Percentiles rank a stretch among this genome's conserved stretches.
These are phyloP conservation scores for Phalangium opilio DNA, from an alignment of 2,888 invertebrate species.

Conservation along the genomic window DNA sequence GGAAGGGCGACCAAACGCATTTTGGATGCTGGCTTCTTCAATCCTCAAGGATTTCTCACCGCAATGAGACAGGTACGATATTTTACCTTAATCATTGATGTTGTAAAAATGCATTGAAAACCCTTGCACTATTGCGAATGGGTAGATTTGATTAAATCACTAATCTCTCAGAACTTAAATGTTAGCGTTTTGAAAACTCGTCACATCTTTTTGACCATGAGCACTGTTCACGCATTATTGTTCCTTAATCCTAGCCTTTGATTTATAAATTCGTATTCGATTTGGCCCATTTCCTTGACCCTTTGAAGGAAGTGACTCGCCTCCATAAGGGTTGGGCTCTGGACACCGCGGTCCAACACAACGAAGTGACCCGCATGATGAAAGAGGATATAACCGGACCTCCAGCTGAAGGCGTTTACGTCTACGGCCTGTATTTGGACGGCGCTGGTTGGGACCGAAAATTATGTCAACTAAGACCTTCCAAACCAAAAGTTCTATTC, in stretches of 20 bases:
- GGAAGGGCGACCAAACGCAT: slow-evolving; percentile 64
- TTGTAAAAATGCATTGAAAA: too few relatives aligned
- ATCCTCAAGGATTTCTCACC: slow-evolving; percentile 89
- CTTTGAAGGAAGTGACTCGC: slow-evolving; percentile 70
- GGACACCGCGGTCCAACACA: slow-evolving; percentile 87
- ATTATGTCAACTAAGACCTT: slow-evolving; percentile 75
- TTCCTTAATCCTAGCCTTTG: too few relatives aligned
- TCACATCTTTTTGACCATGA: too few relatives aligned
- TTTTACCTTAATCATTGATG: too few relatives aligned
- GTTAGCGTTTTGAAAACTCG: too few relatives aligned
- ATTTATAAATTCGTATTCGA: too few relatives aligned
- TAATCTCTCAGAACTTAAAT: too few relatives aligned
- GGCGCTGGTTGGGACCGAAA: slow-evolving; percentile 80
- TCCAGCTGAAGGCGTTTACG: slow-evolving; percentile 59
- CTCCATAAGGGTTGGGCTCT: slow-evolving; percentile 95
- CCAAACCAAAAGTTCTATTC: slow-evolving; percentile 72
- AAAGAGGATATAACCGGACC: slow-evolving; percentile 80
- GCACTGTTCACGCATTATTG: too few relatives aligned
- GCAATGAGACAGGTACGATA: slow-evolving; percentile 81
- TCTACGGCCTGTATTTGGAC: slow-evolving; percentile 70
- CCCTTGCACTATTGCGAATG: too few relatives aligned
- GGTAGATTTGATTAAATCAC: too few relatives aligned
- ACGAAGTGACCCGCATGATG: slow-evolving; percentile 67
- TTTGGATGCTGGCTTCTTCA: slow-evolving; percentile 99
- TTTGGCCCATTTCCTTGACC: too few relatives aligned